Evolutionary conservation across 2,797 vertebrate genomes (phyloP).

Genomic region (Limnodromus scolopaceus): DNA sequence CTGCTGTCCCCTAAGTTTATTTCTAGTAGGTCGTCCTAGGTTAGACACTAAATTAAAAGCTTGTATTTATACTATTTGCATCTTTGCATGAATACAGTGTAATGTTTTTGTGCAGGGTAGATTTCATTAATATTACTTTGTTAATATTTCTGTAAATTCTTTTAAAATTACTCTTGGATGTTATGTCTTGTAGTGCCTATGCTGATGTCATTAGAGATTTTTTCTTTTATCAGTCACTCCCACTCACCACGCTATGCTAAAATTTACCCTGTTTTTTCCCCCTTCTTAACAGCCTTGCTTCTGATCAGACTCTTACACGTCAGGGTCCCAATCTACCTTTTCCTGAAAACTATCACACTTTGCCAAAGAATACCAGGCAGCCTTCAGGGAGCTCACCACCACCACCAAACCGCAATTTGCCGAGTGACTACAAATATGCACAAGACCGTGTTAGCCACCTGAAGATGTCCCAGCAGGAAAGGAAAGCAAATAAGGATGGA

Average conservation of each 20-base stretch:
- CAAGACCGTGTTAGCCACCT: constrained; percentile 96
- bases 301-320: constrained; percentile 86
- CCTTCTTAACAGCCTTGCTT: constrained; percentile 64
- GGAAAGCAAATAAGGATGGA: constrained; percentile 91
- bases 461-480: constrained; percentile 95
- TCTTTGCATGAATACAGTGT: not conserved
- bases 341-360: constrained; percentile 87
- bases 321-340: constrained; percentile 86
- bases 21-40: not conserved
- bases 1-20: not conserved
- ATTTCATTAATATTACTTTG: not conserved
- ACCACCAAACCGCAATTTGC: constrained; percentile 84
- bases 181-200: not conserved
- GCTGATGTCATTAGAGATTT: not conserved
- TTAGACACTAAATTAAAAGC: not conserved
- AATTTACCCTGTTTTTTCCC: not conserved
- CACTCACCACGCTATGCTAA: not conserved
- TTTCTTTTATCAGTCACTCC: not conserved
- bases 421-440: constrained; percentile 97
- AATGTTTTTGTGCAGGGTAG: not conserved
- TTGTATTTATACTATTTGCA: not conserved
- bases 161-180: not conserved
- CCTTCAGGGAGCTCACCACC: constrained; percentile 87
- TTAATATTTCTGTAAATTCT: not conserved
- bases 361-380: constrained; percentile 89